These are phyloP conservation scores for Mohoua ochrocephala DNA, from an alignment of 2,113 vertebrate species.

Conservation along the genomic window DNA sequence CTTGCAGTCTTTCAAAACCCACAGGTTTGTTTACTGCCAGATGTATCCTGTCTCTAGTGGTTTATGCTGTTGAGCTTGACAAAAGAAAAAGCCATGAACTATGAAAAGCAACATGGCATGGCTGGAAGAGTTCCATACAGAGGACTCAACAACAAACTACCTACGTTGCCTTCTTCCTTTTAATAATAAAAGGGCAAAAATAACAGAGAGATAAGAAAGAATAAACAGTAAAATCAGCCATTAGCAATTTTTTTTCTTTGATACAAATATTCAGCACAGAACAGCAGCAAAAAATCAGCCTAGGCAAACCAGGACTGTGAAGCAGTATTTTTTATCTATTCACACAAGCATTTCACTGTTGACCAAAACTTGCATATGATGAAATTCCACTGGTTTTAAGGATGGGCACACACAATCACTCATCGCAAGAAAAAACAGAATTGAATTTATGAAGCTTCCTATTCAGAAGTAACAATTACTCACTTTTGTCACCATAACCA, in stretches of 20 bases:
- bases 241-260: neutral
- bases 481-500: constrained; percentile 98
- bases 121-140: neutral
- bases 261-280: neutral
- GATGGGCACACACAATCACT: neutral
- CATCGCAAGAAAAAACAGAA: neutral
- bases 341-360: neutral
- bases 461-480: neutral
- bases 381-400: neutral
- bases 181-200: neutral
- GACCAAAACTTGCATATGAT: neutral
- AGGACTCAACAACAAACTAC: neutral
- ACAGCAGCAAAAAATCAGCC: neutral
- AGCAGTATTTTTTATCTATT: neutral
- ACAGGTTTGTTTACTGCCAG: neutral
- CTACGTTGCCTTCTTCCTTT: neutral
- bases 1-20: neutral
- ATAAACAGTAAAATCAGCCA: neutral
- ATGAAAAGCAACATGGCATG: neutral
- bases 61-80: neutral
- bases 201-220: neutral
- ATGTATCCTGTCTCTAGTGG: neutral
- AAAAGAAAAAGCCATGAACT: neutral
- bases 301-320: neutral
- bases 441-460: neutral